phyloP scores from a whole-genome alignment of 2,797 vertebrate species.

The Siniperca scherzeri region DNA sequence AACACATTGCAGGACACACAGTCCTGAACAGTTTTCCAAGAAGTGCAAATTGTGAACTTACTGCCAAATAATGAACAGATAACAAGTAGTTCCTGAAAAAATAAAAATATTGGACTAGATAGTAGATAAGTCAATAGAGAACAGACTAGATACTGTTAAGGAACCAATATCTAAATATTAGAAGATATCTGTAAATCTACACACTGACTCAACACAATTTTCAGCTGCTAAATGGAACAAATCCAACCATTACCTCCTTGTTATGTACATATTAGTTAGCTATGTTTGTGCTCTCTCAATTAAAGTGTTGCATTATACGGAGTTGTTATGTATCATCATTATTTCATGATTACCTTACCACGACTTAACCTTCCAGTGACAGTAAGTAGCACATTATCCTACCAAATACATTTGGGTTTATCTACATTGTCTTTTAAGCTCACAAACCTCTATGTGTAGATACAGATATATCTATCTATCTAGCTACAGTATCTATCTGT shows the following conservation, averaged over 20 bases:
- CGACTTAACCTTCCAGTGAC: background rate
- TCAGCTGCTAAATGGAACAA: background rate
- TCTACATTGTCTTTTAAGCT: background rate
- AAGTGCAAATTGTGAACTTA: no score
- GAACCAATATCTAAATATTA: no score
- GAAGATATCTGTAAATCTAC: no score
- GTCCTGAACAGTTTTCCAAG: no score
- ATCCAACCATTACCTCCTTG: background rate
- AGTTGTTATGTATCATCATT: background rate
- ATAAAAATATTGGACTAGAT: background rate
- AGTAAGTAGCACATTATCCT: background rate
- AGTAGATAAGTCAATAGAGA: background rate
- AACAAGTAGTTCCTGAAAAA: background rate
- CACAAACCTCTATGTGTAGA: no score
- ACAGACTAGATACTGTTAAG: background rate
- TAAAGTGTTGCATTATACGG: background rate
- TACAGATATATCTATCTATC: background rate
- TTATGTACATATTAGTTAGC: background rate
- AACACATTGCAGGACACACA: background rate
- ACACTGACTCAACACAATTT: background rate
- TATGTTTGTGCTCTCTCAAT: background rate
- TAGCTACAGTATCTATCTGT: background rate
- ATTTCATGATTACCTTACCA: background rate
- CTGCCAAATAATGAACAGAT: background rate
- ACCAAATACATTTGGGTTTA: background rate